Evolutionary conservation across 2,797 vertebrate genomes (phyloP), one percentile per base, ranked within the genome.

Genomic region (Scolopax bukidnonensis): DNA sequence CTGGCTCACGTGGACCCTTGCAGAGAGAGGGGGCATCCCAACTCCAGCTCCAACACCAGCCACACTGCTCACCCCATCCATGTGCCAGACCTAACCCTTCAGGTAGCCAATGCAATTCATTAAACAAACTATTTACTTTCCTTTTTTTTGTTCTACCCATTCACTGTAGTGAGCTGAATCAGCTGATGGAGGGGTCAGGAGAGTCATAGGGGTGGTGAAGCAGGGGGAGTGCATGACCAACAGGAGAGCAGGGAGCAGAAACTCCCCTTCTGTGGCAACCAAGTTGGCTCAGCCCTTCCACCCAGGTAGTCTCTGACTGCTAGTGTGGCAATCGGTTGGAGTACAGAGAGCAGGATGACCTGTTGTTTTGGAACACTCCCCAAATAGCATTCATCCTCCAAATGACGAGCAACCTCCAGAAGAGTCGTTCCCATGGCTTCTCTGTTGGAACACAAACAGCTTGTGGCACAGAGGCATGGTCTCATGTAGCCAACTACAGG

Each of bases 331-430:
- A 91, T 91, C 4, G 0, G 14, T 18, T 32, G 50, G 56, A 79
- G 87, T 2, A 0, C n/a, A 64, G 53, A 71, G 56, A 92, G 79
- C 78, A 91, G 57, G 76, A 84, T 87, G 87, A 94, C 76, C 90
- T 90, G 65, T 81, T 84, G 68, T 53, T 91, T 91, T 83, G 87
- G 82, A 94, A 85, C 65, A 20, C 68, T 91, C 64, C 75, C 63
- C 82, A 94, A 27, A 85, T 36, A 91, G 40, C 57, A 41, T 63
- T 94, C 76, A 88, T 94, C 82, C 50, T 84, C 65, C 73, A 78
- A 83, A 85, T 2, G 25, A 43, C 43, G 5, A 8, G 50, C 47
- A 92, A 14, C 41, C 18, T 78, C 57, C 51, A 30, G 11, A 78
- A 59, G 24, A 69, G 71, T 69, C 51, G 68, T 80, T 87, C 68